Conservation (phyloP, 2,113 vertebrate genomes). For the Zeus faber region DNA sequence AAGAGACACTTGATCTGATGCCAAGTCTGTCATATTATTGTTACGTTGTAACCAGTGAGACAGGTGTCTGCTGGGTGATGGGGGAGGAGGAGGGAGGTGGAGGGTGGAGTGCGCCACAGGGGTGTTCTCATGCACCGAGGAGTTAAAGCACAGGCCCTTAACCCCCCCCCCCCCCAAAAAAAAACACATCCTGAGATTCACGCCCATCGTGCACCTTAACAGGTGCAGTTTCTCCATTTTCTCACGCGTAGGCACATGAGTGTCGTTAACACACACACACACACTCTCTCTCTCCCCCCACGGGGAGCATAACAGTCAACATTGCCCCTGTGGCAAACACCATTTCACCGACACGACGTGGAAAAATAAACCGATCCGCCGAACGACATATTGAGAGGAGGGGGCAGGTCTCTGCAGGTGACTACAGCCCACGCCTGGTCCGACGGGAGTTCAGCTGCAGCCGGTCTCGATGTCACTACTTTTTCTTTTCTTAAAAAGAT, state of each 20-base stretch:
- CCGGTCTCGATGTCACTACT: too few species aligned
- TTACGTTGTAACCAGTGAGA: slow-evolving; percentile 66
- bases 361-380: slow-evolving; percentile 32
- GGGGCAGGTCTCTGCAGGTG: slow-evolving; percentile 18
- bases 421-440: not conserved
- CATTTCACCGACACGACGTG: slow-evolving; percentile 22
- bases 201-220: slow-evolving; percentile 21
- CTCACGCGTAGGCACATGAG: not conserved
- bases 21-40: slow-evolving; percentile 59
- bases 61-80: slow-evolving; percentile 55
- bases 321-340: slow-evolving; percentile 48
- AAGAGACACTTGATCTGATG: slow-evolving; percentile 58
- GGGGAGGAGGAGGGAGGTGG: slow-evolving; percentile 25
- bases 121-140: slow-evolving; percentile 51
- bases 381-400: slow-evolving; percentile 26
- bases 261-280: slow-evolving; percentile 13
- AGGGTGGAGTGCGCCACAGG: too few species aligned
- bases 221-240: slow-evolving; percentile 4
- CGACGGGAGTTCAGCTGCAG: too few species aligned
- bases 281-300: slow-evolving; percentile 20
- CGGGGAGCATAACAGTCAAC: slow-evolving; percentile 40
- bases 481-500: too few species aligned
- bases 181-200: slow-evolving; percentile 33
- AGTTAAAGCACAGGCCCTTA: slow-evolving; percentile 26
- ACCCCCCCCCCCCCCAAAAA: not conserved